These are phyloP conservation scores for Acleris holmiana DNA, from an alignment of 2,888 invertebrate genomes.

Conservation along the genomic window DNA sequence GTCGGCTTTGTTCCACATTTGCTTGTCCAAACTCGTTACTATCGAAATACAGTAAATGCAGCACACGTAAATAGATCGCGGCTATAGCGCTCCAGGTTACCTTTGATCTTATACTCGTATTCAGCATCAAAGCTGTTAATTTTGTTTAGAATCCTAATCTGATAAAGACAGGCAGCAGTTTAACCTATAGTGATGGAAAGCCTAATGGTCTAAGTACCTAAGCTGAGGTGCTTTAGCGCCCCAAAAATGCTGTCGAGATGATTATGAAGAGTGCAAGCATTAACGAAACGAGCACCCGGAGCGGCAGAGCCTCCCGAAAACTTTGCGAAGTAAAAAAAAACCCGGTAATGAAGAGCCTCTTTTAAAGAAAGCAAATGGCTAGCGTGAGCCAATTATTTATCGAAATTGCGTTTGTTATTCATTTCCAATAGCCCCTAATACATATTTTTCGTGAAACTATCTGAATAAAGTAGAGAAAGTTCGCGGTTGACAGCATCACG, in stretches of 20 bases:
- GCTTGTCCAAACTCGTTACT: constrained; percentile 34
- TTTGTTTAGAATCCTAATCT: not conserved
- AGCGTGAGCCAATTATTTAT: constrained; percentile 39
- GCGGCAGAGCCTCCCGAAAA: constrained; percentile 45
- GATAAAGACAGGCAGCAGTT: not conserved
- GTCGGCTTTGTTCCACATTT: constrained; percentile 39
- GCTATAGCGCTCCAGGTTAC: constrained; percentile 4
- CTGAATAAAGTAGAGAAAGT: constrained; percentile 58
- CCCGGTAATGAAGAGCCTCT: constrained; percentile 47
- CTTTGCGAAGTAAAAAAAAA: constrained; percentile 58
- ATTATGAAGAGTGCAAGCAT: constrained; percentile 53
- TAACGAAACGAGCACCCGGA: constrained; percentile 47
- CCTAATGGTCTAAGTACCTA: not conserved
- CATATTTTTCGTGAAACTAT: constrained; percentile 36
- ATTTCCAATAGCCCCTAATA: constrained; percentile 29
- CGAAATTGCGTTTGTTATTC: constrained; percentile 41
- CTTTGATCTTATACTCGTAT: not conserved
- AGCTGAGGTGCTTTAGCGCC: not conserved
- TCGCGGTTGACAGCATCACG: constrained; percentile 58
- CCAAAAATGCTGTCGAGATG: constrained; percentile 40
- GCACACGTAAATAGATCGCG: constrained; percentile 17
- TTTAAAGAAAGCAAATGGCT: constrained; percentile 48
- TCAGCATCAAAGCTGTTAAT: not conserved
- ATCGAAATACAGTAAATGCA: constrained; percentile 21
- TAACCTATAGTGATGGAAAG: not conserved